Conservation (phyloP, 2,797 vertebrate genomes). For the Parauchenoglanis punctatus region DNA sequence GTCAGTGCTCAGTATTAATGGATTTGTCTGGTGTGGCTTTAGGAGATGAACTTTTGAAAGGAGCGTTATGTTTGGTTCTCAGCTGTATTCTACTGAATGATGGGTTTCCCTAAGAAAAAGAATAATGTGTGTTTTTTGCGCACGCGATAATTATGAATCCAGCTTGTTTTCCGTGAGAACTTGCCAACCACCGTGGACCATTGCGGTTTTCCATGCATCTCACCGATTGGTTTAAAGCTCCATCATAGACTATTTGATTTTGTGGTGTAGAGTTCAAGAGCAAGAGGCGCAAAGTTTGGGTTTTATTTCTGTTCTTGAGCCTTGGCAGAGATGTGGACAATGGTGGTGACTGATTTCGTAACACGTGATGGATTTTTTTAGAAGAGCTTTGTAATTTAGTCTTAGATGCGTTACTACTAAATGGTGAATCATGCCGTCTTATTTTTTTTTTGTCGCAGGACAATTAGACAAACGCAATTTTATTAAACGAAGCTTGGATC, state of each 20-base stretch:
- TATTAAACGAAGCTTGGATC: constrained; percentile 15
- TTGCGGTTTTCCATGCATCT: constrained; percentile 65
- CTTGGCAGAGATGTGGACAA: constrained; percentile 8
- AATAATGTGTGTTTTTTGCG: constrained; percentile 58
- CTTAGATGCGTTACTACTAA: not conserved
- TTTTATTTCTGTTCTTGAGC: constrained; percentile 40
- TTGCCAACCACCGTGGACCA: constrained; percentile 62
- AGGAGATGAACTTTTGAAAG: constrained; percentile 23
- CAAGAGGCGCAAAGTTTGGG: constrained; percentile 43
- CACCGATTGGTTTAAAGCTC: constrained; percentile 38
- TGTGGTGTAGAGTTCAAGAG: constrained; percentile 17
- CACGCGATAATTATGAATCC: constrained; percentile 64
- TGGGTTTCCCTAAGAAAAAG: constrained; percentile 22
- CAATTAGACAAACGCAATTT: constrained; percentile 33
- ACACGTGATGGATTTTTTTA: not conserved
- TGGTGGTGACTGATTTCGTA: constrained; percentile 10
- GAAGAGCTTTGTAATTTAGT: not conserved
- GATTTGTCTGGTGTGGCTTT: constrained; percentile 25
- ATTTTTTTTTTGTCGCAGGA: not conserved
- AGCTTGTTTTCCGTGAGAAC: constrained; percentile 52
- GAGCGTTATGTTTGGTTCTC: constrained; percentile 12
- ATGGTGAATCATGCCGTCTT: not conserved
- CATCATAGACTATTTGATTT: constrained; percentile 18
- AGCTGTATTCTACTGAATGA: constrained; percentile 16
- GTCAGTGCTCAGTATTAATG: constrained; percentile 35